Conservation (phyloP, 2,888 invertebrate species). For the Argyresthia goedartella region DNA sequence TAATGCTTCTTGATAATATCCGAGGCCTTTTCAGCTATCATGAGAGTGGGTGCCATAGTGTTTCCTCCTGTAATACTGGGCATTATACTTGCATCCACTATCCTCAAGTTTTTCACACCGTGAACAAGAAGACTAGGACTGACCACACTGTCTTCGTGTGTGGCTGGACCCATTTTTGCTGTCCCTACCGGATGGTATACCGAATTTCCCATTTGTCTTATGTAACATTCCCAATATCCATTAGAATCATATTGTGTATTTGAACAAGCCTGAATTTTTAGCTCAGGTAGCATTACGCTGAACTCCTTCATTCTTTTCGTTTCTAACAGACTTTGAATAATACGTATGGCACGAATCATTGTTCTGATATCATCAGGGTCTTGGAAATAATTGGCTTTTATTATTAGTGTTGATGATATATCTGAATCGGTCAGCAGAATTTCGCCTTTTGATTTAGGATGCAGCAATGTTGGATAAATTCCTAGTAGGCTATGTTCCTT, state of each 20-base stretch:
- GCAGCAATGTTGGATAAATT: conserved; percentile 41
- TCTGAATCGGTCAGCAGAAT: conserved; percentile 61
- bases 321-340: conserved; percentile 34
- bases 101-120: conserved; percentile 63
- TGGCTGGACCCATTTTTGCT: conserved; percentile 73
- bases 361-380: conserved; percentile 63
- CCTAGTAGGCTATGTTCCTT: conserved; percentile 32
- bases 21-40: conserved; percentile 60
- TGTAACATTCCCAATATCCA: conserved; percentile 70
- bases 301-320: conserved; percentile 42
- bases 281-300: conserved; percentile 31
- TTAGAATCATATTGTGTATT: conserved; percentile 31
- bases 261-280: conserved; percentile 37
- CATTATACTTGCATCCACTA: conserved; percentile 66
- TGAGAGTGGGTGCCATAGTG: conserved; percentile 67
- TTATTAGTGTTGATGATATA: conserved; percentile 66
- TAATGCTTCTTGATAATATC: conserved; percentile 46
- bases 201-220: conserved; percentile 62
- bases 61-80: conserved; percentile 67
- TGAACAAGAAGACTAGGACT: conserved; percentile 57
- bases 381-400: conserved; percentile 73
- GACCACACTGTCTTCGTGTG: conserved; percentile 59
- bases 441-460: conserved; percentile 67
- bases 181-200: conserved; percentile 79
- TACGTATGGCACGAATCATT: conserved; percentile 44